Conservation (phyloP, 2,113 vertebrate species). For the Chaetops frenatus region DNA sequence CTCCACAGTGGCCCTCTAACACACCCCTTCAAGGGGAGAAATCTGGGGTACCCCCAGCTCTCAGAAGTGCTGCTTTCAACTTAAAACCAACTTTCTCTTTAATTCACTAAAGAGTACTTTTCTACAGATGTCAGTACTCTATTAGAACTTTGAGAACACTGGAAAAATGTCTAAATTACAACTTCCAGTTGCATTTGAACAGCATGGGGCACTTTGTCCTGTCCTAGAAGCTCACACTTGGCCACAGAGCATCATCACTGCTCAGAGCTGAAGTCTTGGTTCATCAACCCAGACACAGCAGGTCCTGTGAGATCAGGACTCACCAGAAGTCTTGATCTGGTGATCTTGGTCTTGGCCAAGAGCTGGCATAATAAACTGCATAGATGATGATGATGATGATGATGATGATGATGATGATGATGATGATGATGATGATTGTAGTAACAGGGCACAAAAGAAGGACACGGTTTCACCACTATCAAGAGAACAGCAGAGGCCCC, state of each 20-base stretch:
- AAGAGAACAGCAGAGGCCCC: no score
- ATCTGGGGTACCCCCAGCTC: not conserved
- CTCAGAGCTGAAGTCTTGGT: not conserved
- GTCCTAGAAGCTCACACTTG: not conserved
- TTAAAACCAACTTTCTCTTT: not conserved
- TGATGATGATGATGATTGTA: not conserved
- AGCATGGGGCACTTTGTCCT: not conserved
- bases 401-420: not conserved
- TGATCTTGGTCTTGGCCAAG: not conserved
- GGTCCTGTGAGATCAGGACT: not conserved
- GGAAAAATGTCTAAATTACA: not conserved
- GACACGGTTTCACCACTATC: no score
- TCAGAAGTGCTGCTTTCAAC: not conserved
- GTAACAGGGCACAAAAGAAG: no score
- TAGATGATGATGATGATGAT: not conserved
- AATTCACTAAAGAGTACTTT: not conserved
- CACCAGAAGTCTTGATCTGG: no score
- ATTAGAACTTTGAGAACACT: not conserved
- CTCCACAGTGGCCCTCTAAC: not conserved
- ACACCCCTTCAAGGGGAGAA: no score
- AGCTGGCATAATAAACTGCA: not conserved
- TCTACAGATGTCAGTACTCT: not conserved
- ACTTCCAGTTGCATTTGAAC: not conserved
- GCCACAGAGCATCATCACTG: fast-evolving
- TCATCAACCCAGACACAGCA: not conserved